Evolutionary conservation across 2,888 invertebrate genomes (phyloP), one percentile per base, ranked within the genome.

Genomic region (Clepsis dumicolana): DNA sequence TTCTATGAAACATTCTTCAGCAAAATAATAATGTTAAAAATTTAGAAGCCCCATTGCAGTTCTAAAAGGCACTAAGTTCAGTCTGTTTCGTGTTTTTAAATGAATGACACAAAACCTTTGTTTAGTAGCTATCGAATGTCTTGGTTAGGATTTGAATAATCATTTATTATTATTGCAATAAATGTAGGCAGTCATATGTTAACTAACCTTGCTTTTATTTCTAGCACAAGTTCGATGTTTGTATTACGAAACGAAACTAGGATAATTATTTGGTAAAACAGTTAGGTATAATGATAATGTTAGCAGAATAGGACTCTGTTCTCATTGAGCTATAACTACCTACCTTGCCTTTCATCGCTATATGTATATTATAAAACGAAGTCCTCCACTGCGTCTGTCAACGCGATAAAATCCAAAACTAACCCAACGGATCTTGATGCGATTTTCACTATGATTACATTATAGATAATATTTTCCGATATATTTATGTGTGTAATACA

Each of bases 161-260:
- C 12, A 14, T 35, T 35, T 35, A 35, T 35, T 35, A 12, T 29
- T 4, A n/a, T 12, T 32, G 8, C 32, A 12, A 32, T 32, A 32
- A 7, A 12, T 32, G 3, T n/a, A n/a, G 1, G 4, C 16, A 38
- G 38, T 0, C 10, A 27, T 53, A n/a, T 27, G 14, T 27, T 24
- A 18, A 29, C 27, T 4, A 29, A 54, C 54, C 8, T 29, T 29
- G 54, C 54, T 54, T 54, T 54, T 54, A 25, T 54, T 54, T 18
- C n/a, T 29, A 29, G 54, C 54, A 54, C 54, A 54, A 54, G 29
- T 54, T 52, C n/a, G 27, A 52, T 27, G 18, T 24, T 52, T 27
- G 48, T 50, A 24, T 50, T 50, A 12, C 50, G 21, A 50, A 25
- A 24, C 24, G 8, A 24, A 50, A 50, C 21, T 44, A 44, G 44